Base-by-base conservation (phyloP, 2,888 invertebrate species). In the Eristalis intricaria region DNA sequence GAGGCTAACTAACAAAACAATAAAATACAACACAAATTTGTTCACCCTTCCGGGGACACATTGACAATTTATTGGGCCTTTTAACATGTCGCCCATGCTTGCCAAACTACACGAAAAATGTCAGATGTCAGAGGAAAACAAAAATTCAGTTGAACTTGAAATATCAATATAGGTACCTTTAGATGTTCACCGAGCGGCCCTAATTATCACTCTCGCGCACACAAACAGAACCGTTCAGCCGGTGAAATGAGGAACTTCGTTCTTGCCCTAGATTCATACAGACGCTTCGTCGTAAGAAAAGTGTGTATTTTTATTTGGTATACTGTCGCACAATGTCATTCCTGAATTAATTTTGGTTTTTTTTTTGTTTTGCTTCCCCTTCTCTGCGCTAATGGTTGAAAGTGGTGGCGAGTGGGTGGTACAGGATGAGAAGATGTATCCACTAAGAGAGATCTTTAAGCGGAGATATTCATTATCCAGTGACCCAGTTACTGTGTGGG, bases 401-500 rank as follows among this genome's bases (percentile, higher is more conserved):
- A 60, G 4, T 60, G 26, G n/a, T 19, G 43, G 43, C 13, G 50
- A 5, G n/a, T 11, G 35, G 35, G 8, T 1, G 35, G 4, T 8
- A 11, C 8, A 13, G 38, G 38, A 38, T 10, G 38, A n/a, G n/a
- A n/a, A n/a, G n/a, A 2, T 38, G 38, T 38, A 38, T 38, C 38
- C 38, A 38, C 13, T 13, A 19, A 50, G 8, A 8, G 19, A 35
- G 26, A 63, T 63, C 61, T 40, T 69, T 71, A 64, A 76, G 43
- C 29, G 65, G 61, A 40, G 29, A 73, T 70, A 76, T 85, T 84
- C 71, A 73, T 87, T 80, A 84, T 84, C 79, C 84, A 87, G 79
- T 87, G 87, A 87, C 87, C 87, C 87, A 84, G 87, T 87, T 87
- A 76, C 75, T 87, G 84, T 87, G 76, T 87, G 68, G 84, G 86